Conservation (phyloP, 1,140 invertebrate genomes). For the Frieseomelitta varia region DNA sequence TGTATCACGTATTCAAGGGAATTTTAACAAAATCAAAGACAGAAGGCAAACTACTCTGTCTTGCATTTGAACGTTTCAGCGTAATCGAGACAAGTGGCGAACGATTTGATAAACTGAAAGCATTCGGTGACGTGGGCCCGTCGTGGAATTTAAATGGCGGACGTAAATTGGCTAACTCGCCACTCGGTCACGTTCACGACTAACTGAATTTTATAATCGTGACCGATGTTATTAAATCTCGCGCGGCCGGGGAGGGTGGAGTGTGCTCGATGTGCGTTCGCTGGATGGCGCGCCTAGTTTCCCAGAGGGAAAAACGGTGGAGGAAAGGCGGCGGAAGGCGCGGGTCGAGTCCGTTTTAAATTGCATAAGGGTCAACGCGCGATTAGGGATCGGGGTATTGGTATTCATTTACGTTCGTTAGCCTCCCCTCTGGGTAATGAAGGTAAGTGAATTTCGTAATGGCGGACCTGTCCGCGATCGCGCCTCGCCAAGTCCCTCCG, state of each 20-base stretch:
- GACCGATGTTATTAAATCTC: constrained; percentile 55
- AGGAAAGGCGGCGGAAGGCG: constrained; percentile 7
- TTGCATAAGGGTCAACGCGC: constrained; percentile 43
- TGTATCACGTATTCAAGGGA: too few relatives aligned
- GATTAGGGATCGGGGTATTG: constrained; percentile 39
- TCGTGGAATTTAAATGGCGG: too few relatives aligned
- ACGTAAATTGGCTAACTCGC: too few relatives aligned
- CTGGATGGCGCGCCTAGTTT: background rate
- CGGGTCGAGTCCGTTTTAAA: constrained; percentile 30
- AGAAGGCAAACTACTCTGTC: too few relatives aligned
- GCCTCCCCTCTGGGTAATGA: constrained; percentile 15
- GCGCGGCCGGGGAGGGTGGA: background rate
- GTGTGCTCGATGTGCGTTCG: background rate
- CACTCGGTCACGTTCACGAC: background rate
- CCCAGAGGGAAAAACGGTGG: background rate
- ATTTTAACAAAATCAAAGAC: too few relatives aligned
- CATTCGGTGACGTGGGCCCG: too few relatives aligned
- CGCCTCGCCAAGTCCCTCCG: background rate
- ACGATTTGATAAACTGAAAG: too few relatives aligned
- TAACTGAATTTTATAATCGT: constrained; percentile 65
- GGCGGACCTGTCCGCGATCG: background rate
- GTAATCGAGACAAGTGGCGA: too few relatives aligned
- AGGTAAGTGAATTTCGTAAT: constrained; percentile 46
- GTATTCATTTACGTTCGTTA: constrained; percentile 51
- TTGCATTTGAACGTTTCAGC: too few relatives aligned